These are phyloP conservation scores for Terrapene triunguis DNA, from an alignment of 2,113 vertebrate genomes.

Conservation along the genomic window DNA sequence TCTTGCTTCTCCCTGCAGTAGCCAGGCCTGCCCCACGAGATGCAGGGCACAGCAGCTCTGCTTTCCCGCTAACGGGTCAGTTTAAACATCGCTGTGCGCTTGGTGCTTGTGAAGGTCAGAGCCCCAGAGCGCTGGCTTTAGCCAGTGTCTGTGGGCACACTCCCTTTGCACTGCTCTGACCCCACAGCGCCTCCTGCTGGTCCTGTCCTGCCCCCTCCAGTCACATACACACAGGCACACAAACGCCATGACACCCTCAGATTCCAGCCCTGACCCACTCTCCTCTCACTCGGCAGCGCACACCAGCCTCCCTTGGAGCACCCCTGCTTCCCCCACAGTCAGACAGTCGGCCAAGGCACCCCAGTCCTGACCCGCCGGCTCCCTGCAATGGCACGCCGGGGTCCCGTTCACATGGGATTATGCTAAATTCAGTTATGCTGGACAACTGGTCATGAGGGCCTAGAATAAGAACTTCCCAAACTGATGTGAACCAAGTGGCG, in stretches of 20 bases:
- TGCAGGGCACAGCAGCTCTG: not conserved
- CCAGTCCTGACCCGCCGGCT: accelerated
- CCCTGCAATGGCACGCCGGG: accelerated
- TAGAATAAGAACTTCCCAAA: not conserved
- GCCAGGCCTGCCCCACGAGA: not conserved
- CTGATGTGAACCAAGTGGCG: slow-evolving; percentile 23
- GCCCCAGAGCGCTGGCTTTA: not conserved
- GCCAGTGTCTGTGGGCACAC: not conserved
- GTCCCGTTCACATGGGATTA: not conserved
- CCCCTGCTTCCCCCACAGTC: not conserved
- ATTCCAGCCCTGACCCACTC: too few relatives aligned
- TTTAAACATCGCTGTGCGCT: not conserved
- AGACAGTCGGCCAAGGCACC: not conserved
- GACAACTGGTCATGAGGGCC: slow-evolving; percentile 29
- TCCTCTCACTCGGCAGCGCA: too few relatives aligned
- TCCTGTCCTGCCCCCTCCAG: not conserved
- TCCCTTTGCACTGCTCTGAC: not conserved
- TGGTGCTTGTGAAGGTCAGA: not conserved
- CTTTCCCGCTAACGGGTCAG: not conserved
- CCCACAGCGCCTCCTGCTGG: not conserved
- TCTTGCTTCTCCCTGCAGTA: not conserved
- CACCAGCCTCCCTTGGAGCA: not conserved
- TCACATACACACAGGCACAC: not conserved
- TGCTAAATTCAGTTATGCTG: slow-evolving; percentile 11
- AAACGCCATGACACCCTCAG: too few relatives aligned